These are phyloP conservation scores for Brachionus rotundiformis DNA, from an alignment of 1,140 invertebrate species.

Conservation along the genomic window DNA sequence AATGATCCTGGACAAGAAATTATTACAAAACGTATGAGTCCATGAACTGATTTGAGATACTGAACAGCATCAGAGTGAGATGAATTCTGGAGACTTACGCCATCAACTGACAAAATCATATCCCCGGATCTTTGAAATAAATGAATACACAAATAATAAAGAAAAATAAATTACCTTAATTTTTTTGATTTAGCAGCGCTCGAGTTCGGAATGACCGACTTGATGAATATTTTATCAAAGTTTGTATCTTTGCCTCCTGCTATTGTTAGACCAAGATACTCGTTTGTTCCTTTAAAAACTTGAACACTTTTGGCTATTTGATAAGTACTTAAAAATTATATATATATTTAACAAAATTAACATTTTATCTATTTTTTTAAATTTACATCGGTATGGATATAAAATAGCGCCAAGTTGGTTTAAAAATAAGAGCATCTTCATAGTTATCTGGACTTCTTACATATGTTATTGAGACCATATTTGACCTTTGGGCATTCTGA, in stretches of 20 bases:
- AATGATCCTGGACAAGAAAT: constrained; percentile 64
- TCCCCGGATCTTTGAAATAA: constrained; percentile 65
- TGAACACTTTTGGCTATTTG: constrained; percentile 65
- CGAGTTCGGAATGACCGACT: constrained; percentile 66
- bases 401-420: constrained; percentile 67
- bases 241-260: constrained; percentile 66
- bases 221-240: constrained; percentile 64
- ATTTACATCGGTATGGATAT: constrained; percentile 42
- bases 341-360: neutral
- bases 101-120: constrained; percentile 66
- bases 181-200: constrained; percentile 66
- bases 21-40: constrained; percentile 59
- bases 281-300: constrained; percentile 60
- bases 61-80: constrained; percentile 65
- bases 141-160: too few relatives aligned
- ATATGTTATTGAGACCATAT: constrained; percentile 62
- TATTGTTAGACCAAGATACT: constrained; percentile 66
- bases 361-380: neutral
- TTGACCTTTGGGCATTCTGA: constrained; percentile 62
- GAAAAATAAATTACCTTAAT: constrained; percentile 58
- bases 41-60: constrained; percentile 60
- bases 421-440: constrained; percentile 64
- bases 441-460: constrained; percentile 65
- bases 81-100: constrained; percentile 63
- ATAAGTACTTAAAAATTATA: constrained; percentile 59